Percentiles rank a stretch among this genome's conserved stretches.
These are phyloP conservation scores for Drosophila busckii DNA, from an alignment of 1,140 invertebrate species.

Conservation along the genomic window DNA sequence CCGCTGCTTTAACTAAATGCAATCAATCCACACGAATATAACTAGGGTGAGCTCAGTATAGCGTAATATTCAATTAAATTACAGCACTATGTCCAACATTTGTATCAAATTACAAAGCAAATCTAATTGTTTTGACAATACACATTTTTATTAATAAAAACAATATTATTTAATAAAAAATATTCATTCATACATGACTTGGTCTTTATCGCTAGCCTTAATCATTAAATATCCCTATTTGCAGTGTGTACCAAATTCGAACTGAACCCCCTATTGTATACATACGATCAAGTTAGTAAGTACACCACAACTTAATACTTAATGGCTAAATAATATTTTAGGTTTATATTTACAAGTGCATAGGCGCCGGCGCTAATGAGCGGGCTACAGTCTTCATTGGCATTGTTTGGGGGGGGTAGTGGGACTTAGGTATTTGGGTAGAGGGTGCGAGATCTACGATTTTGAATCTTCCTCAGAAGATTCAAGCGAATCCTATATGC, in stretches of 20 bases:
- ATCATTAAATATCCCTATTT: conserved; percentile 14
- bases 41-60: no score
- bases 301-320: neutral
- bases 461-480: conserved; percentile 68
- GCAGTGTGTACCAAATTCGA: conserved; percentile 11
- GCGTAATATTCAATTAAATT: no score
- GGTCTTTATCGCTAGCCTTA: conserved; percentile 44
- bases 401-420: conserved; percentile 4
- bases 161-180: neutral
- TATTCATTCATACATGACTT: conserved; percentile 56
- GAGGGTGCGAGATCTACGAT: conserved; percentile 52
- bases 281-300: no score
- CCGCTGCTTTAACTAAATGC: no score
- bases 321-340: conserved; percentile 1
- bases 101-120: no score
- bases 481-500: conserved; percentile 68
- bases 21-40: no score
- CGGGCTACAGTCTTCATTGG: conserved; percentile 39
- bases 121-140: neutral
- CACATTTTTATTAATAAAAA: neutral
- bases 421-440: neutral
- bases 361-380: conserved; percentile 12
- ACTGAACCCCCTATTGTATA: conserved; percentile 6
- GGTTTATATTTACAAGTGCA: conserved; percentile 7
- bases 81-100: no score